Evolutionary conservation across 2,797 vertebrate species (phyloP).

Genomic region (Tadarida brasiliensis): DNA sequence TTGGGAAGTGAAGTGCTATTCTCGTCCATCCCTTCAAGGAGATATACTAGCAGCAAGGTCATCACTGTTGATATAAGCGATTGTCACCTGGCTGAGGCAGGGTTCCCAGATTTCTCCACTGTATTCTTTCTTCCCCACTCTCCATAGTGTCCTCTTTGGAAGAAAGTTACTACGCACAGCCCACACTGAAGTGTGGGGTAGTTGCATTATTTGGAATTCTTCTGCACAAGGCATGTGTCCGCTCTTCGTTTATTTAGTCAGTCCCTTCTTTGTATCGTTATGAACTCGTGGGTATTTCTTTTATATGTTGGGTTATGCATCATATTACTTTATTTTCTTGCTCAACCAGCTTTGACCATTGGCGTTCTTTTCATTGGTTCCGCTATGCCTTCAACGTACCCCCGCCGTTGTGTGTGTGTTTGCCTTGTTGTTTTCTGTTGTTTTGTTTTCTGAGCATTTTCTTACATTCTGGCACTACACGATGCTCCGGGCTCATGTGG

Average conservation of each 20-base stretch:
- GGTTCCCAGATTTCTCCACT: background rate
- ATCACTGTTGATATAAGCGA: too few relatives aligned
- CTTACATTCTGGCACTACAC: background rate
- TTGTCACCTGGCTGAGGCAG: background rate
- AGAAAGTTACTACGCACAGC: background rate
- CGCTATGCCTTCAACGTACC: background rate
- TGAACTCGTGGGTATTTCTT: background rate
- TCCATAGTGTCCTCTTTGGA: background rate
- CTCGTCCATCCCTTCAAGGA: background rate
- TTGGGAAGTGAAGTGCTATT: background rate
- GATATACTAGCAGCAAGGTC: fast-evolving
- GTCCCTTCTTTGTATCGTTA: background rate
- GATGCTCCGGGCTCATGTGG: background rate
- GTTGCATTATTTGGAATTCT: background rate
- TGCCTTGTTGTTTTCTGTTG: background rate
- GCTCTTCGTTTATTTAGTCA: background rate
- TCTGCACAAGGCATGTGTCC: background rate
- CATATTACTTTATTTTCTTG: background rate
- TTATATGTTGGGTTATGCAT: background rate
- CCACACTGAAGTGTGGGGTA: background rate
- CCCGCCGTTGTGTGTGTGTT: background rate
- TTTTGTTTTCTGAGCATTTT: background rate
- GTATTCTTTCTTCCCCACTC: background rate
- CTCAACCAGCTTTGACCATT: too few relatives aligned
- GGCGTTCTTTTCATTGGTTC: background rate